Base-by-base conservation (phyloP, 2,888 invertebrate genomes). In the Nowickia ferox region DNA sequence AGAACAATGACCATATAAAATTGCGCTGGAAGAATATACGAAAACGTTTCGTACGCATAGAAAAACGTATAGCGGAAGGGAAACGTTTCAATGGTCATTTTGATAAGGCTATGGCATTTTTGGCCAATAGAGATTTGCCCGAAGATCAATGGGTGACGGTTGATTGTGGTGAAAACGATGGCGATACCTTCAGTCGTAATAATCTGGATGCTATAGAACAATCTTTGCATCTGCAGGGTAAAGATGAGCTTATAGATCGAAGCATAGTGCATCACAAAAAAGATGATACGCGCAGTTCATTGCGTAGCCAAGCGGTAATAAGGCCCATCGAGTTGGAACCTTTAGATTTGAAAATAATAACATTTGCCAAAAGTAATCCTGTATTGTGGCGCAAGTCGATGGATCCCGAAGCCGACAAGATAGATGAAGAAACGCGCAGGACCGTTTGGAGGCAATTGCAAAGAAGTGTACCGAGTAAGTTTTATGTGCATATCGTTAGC, bases 61-160 rank as follows among this genome's bases (percentile, higher is more conserved):
- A 90, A 63, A 88, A 90, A 0, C 88, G 90, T 2, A 78, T 90
- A 9, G 89, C 89, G 17, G 88, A 88, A 48, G 91, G 91, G 0
- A 92, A 90, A 63, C 92, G 91, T 13, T 92, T 92, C 22, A 90
- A 90, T 59, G 92, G 91, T 13, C 91, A 91, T 48, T 92, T 90
- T 59, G 92, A 91, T 66, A 92, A 91, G 81, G 91, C 92, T 9
- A 92, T 90, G 46, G 91, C 91, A 63, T 91, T 91, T 75, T 82
- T 91, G 82, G 88, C 89, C 48, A 91, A 91, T 84, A 88, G 91
- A 1, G 90, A 91, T 75, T 87, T 90, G 19, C 87, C 91, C 1
- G 86, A 88, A 46, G 88, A 86, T 51, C 89, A 91, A 10, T 91
- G 91, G 91, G 66, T 87, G 11, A 53, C 81, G 0, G 89, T 91